Base-by-base conservation (phyloP, 2,888 invertebrate species). In the Cremastinae sp. region DNA sequence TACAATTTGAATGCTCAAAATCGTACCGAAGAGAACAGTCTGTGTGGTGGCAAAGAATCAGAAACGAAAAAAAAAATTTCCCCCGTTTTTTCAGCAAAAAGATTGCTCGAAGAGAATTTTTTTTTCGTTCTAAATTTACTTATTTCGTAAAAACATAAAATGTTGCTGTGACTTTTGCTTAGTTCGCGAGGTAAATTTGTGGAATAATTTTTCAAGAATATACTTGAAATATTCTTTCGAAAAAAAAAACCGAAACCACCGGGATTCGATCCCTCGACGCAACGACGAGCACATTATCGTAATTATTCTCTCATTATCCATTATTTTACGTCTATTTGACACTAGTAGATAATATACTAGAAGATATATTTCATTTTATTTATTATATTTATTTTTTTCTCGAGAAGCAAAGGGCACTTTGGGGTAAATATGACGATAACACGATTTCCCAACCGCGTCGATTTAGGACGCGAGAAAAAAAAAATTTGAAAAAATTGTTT, bases 391-490 rank as follows among this genome's bases (percentile, higher is more conserved):
- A n/a, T 28, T 28, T 28, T 76, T 16, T 58, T 16, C 47, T 80
- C 69, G 78, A 78, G 79, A 82, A 82, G 79, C 75, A 81, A 80
- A 80, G 80, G 82, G 81, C 80, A 81, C 80, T 83, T 80, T 79
- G 74, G 82, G 83, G 83, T 83, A 83, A 83, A 82, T 82, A 83
- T 83, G 83, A 83, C 83, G 78, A 83, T 80, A 83, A 83, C 81
- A 82, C 78, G 62, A 75, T 70, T 28, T 70, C 68, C 74, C 76
- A 78, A 79, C 74, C 80, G 77, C 79, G 78, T 56, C 62, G 43
- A 73, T 43, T 41, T 51, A 65, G 70, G 70, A 74, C 64, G 58
- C 70, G 51, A 64, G 62, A 62, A 45, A 39, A 16, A 68, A 43
- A 51, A 43, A 47, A 59, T 12, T n/a, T n/a, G n/a, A 68, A 64